These are phyloP conservation scores for Butorides virescens DNA, from an alignment of 2,113 vertebrate genomes.

Conservation along the genomic window DNA sequence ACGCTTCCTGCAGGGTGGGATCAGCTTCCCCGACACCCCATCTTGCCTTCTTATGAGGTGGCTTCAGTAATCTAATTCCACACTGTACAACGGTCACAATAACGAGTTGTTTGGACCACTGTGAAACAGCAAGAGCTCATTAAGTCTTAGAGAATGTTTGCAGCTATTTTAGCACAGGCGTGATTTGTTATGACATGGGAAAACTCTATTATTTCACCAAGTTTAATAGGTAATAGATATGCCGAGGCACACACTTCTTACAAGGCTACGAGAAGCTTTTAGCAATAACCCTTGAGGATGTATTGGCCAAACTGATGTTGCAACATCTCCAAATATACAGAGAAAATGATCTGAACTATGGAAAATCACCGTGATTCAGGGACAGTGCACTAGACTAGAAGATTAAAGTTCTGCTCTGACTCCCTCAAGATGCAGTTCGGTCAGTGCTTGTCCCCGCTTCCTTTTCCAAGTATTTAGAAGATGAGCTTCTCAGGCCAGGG, in stretches of 20 bases:
- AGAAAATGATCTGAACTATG: conserved; percentile 26
- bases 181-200: conserved; percentile 60
- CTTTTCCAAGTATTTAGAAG: not conserved
- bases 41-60: conserved; percentile 30
- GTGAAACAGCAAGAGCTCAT: conserved; percentile 68
- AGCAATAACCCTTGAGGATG: conserved; percentile 45
- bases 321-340: not conserved
- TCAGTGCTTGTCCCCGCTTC: not conserved
- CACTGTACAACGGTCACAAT: conserved; percentile 31
- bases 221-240: conserved; percentile 48
- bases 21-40: not conserved
- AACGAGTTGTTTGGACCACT: conserved; percentile 47
- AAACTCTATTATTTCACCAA: conserved; percentile 34
- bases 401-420: conserved; percentile 43
- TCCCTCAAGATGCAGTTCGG: not conserved
- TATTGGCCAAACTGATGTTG: conserved; percentile 40
- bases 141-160: conserved; percentile 63
- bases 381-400: conserved; percentile 9
- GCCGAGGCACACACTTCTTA: conserved; percentile 18
- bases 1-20: not conserved
- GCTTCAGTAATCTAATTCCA: conserved; percentile 48
- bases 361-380: conserved; percentile 6
- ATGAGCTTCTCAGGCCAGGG: not conserved
- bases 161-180: conserved; percentile 31
- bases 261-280: not conserved